A percentile compares a stretch with the other conserved stretches of the same genome.
phyloP scores from a whole-genome alignment of 2,797 vertebrate genomes.

The Microchirus variegatus region DNA sequence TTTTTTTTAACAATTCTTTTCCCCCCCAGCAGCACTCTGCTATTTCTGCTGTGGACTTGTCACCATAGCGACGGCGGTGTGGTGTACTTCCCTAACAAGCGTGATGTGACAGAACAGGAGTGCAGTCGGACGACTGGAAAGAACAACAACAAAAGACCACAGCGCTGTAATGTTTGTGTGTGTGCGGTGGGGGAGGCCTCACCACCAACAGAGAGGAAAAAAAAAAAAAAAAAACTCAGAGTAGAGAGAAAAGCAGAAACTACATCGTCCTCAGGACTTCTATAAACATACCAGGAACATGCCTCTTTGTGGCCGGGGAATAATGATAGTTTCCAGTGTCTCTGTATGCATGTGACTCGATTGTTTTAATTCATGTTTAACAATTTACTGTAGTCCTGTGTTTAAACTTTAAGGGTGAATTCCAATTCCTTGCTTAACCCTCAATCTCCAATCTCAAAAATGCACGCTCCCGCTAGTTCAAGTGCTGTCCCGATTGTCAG shows the following conservation, averaged over 20 bases:
- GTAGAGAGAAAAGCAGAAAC: slow-evolving; percentile 22
- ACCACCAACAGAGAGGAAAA: slow-evolving; percentile 21
- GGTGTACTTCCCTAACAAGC: slow-evolving; percentile 26
- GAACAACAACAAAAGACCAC: slow-evolving; percentile 40
- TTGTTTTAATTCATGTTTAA: background rate
- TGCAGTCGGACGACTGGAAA: slow-evolving; percentile 37
- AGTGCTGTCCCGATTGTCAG: no score
- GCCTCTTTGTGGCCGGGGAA: no score
- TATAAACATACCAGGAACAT: slow-evolving; percentile 6
- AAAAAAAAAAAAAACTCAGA: slow-evolving; percentile 8
- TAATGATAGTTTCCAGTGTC: no score
- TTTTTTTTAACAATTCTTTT: slow-evolving; percentile 15
- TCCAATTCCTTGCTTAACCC: no score
- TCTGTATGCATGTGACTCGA: background rate
- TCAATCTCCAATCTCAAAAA: no score
- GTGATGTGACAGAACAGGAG: slow-evolving; percentile 14
- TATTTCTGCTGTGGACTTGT: slow-evolving; percentile 17
- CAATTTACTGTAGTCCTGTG: background rate
- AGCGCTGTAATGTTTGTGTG: slow-evolving; percentile 15
- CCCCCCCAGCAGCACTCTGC: background rate
- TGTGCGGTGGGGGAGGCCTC: background rate
- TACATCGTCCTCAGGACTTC: slow-evolving; percentile 15
- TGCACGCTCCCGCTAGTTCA: no score
- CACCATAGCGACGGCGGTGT: slow-evolving; percentile 31
- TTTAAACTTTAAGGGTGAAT: no score